Conservation (phyloP, 2,888 invertebrate species). For the Dascillus cervinus region DNA sequence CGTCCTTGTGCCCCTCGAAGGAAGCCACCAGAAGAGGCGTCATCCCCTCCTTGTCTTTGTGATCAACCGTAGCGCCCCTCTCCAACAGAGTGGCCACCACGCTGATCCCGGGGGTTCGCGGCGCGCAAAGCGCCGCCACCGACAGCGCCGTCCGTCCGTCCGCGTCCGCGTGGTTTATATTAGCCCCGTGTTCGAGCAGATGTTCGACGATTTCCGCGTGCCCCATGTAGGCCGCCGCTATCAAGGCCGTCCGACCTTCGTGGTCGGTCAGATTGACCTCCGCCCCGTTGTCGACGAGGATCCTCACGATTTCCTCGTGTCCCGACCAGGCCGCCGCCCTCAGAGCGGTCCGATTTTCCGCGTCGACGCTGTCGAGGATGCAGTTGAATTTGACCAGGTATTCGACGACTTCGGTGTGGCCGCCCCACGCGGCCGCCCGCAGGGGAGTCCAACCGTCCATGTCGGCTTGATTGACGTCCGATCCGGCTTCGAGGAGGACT, state of each 20-base stretch:
- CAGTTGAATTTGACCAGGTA: slow-evolving; percentile 71
- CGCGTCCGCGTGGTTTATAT: slow-evolving; percentile 78
- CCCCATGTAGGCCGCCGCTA: slow-evolving; percentile 95
- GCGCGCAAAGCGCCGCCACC: slow-evolving; percentile 79
- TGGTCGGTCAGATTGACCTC: slow-evolving; percentile 78
- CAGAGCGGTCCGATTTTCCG: slow-evolving; percentile 81
- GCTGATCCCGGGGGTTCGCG: slow-evolving; percentile 66
- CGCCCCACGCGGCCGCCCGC: slow-evolving; percentile 92
- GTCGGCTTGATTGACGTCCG: slow-evolving; percentile 69
- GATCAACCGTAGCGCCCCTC: slow-evolving; percentile 73
- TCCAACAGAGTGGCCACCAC: slow-evolving; percentile 70
- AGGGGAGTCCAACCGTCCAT: slow-evolving; percentile 86
- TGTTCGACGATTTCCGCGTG: slow-evolving; percentile 86
- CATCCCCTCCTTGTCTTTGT: slow-evolving; percentile 79
- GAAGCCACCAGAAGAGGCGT: slow-evolving; percentile 84
- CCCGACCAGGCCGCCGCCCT: slow-evolving; percentile 93
- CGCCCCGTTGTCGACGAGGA: slow-evolving; percentile 68
- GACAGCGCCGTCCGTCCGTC: slow-evolving; percentile 84
- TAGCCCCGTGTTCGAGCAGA: slow-evolving; percentile 71
- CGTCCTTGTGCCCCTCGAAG: slow-evolving; percentile 85
- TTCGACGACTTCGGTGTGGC: slow-evolving; percentile 82
- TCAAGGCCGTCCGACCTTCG: slow-evolving; percentile 84
- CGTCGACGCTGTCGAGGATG: slow-evolving; percentile 79
- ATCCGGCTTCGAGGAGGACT: slow-evolving; percentile 54
- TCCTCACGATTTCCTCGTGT: slow-evolving; percentile 74